A percentile compares a stretch with the other conserved stretches of the same genome.
phyloP scores from a whole-genome alignment of 2,888 invertebrate genomes.

The Embidobia sp. region DNA sequence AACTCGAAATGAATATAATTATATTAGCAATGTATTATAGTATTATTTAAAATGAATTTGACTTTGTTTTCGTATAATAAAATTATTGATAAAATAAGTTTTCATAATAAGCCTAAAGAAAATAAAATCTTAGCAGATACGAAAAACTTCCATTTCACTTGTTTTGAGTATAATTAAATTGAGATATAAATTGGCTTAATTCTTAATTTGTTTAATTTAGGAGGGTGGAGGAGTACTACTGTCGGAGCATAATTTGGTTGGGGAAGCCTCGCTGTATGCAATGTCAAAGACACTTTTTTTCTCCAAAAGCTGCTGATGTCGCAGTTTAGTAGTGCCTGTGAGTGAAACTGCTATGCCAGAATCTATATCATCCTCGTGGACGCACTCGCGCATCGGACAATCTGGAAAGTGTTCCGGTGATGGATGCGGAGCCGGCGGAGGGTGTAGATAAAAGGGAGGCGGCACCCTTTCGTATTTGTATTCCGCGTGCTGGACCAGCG shows the following conservation, averaged over 20 bases:
- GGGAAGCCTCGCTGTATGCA: slow-evolving; percentile 94
- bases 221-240: slow-evolving; percentile 86
- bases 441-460: slow-evolving; percentile 77
- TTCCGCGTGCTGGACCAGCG: slow-evolving; percentile 89
- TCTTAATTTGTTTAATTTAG: background rate
- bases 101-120: too few relatives aligned
- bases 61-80: too few relatives aligned
- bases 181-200: too few relatives aligned
- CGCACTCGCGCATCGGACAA: slow-evolving; percentile 61
- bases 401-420: slow-evolving; percentile 74
- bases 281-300: slow-evolving; percentile 97
- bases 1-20: too few relatives aligned
- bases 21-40: too few relatives aligned
- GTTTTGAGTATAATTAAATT: too few relatives aligned
- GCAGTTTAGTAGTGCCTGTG: slow-evolving; percentile 71
- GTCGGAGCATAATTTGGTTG: slow-evolving; percentile 90
- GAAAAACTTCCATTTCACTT: too few relatives aligned
- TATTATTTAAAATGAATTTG: too few relatives aligned
- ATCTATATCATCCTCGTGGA: slow-evolving; percentile 82
- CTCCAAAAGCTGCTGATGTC: slow-evolving; percentile 84
- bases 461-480: slow-evolving; percentile 85
- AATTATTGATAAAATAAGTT: too few relatives aligned
- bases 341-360: slow-evolving; percentile 89
- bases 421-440: slow-evolving; percentile 75
- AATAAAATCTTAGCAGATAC: too few relatives aligned